A percentile compares a stretch with the other conserved stretches of the same genome.
Conservation (phyloP, 1,140 invertebrate genomes). For the Heterodera schachtii region DNA sequence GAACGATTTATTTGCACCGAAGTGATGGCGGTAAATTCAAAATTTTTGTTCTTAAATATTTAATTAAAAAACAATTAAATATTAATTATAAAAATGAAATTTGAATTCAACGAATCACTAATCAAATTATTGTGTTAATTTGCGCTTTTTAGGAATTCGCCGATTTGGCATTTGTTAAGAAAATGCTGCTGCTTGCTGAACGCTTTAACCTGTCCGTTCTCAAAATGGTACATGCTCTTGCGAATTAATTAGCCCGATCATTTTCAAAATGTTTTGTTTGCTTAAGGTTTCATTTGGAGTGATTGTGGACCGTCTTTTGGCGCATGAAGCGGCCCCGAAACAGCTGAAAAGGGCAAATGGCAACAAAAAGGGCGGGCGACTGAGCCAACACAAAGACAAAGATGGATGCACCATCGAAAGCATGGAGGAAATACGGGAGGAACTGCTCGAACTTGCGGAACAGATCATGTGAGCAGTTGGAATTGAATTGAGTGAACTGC, state of each 20-base stretch:
- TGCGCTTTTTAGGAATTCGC: conserved; percentile 44
- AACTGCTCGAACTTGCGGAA: conserved; percentile 49
- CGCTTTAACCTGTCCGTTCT: conserved; percentile 43
- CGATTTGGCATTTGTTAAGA: conserved; percentile 46
- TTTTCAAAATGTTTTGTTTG: neutral
- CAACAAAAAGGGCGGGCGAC: neutral
- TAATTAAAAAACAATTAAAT: neutral
- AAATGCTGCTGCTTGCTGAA: conserved; percentile 50
- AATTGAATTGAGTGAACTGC: too few species aligned
- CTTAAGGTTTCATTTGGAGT: conserved; percentile 40
- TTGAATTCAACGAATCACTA: too few species aligned
- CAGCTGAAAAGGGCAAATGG: neutral
- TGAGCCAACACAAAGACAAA: neutral
- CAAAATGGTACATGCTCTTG: conserved; percentile 37
- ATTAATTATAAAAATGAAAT: neutral
- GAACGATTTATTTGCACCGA: conserved; percentile 49
- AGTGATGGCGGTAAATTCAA: conserved; percentile 40
- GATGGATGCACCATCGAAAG: conserved; percentile 30
- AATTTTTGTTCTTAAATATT: neutral
- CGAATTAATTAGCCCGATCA: neutral
- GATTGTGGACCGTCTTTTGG: conserved; percentile 43
- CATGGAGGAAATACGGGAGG: conserved; percentile 46
- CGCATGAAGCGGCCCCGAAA: conserved; percentile 8
- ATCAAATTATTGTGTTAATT: too few species aligned
- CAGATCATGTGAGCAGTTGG: conserved; percentile 34